Percentiles rank a stretch among this genome's conserved stretches.
phyloP scores from a whole-genome alignment of 2,888 invertebrate genomes.

The Drosophila formosana region DNA sequence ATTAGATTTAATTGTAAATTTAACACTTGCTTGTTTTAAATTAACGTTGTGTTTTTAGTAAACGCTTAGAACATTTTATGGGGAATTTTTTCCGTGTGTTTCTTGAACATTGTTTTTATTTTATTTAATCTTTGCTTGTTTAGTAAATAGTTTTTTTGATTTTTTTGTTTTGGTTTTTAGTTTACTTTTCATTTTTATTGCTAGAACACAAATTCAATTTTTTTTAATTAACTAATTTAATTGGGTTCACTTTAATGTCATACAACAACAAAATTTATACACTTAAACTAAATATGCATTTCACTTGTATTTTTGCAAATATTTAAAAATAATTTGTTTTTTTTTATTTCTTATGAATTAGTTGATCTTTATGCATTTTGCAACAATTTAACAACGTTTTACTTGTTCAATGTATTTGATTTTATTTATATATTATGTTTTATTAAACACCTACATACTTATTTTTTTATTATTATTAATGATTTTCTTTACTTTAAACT shows the following conservation, averaged over 20 bases:
- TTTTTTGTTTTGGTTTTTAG: slow-evolving; percentile 43
- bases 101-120: slow-evolving; percentile 56
- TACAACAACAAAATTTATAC: slow-evolving; percentile 82
- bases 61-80: slow-evolving; percentile 75
- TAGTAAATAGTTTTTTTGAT: slow-evolving; percentile 53
- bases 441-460: slow-evolving; percentile 73
- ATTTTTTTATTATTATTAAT: slow-evolving; percentile 54
- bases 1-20: slow-evolving; percentile 77
- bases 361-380: slow-evolving; percentile 73
- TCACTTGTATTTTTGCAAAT: slow-evolving; percentile 58
- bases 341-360: slow-evolving; percentile 70
- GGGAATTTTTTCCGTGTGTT: slow-evolving; percentile 58
- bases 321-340: slow-evolving; percentile 68
- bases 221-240: slow-evolving; percentile 74
- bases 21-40: slow-evolving; percentile 78
- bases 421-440: slow-evolving; percentile 51
- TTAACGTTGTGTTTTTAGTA: slow-evolving; percentile 75
- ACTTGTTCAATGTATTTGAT: slow-evolving; percentile 69
- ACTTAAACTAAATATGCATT: slow-evolving; percentile 72
- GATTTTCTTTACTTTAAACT: slow-evolving; percentile 68
- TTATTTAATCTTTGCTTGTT: slow-evolving; percentile 56
- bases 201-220: slow-evolving; percentile 80
- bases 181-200: slow-evolving; percentile 68
- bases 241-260: slow-evolving; percentile 70
- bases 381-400: slow-evolving; percentile 78